Conservation (phyloP, 2,113 vertebrate genomes). For the Hymenochirus boettgeri region DNA sequence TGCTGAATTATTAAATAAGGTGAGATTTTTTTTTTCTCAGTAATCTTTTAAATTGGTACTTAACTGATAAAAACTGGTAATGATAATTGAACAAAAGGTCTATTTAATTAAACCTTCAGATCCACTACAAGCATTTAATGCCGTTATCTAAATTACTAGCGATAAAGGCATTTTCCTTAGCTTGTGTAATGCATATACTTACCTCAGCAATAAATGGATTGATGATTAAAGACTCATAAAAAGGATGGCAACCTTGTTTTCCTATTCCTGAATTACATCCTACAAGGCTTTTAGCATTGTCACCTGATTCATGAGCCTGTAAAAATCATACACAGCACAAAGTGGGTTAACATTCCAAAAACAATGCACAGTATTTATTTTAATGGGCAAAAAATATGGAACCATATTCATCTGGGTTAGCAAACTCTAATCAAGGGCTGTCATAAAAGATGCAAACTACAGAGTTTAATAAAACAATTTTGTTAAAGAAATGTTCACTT, state of each 20-base stretch:
- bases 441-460: too few relatives aligned
- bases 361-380: too few relatives aligned
- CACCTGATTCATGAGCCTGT: conserved; percentile 70
- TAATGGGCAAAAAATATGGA: too few relatives aligned
- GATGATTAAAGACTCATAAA: conserved; percentile 80
- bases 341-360: not conserved
- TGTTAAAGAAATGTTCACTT: too few relatives aligned
- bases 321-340: conserved; percentile 17
- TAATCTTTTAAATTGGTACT: conserved; percentile 9
- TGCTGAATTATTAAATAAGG: too few relatives aligned
- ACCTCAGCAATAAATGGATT: conserved; percentile 75
- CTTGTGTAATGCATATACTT: conserved; percentile 51
- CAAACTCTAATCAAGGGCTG: too few relatives aligned
- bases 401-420: too few relatives aligned
- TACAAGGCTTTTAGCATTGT: conserved; percentile 43
- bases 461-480: too few relatives aligned
- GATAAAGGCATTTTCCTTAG: conserved; percentile 13
- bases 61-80: conserved; percentile 6
- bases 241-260: conserved; percentile 83
- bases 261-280: conserved; percentile 68
- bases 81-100: conserved; percentile 11
- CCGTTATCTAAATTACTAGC: conserved; percentile 10
- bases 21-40: too few relatives aligned
- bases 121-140: conserved; percentile 29
- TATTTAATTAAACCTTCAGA: conserved; percentile 34